Evolutionary conservation across 1,140 invertebrate species (phyloP), one percentile per base, ranked within the genome.

Genomic region (Caligus rogercresseyi): DNA sequence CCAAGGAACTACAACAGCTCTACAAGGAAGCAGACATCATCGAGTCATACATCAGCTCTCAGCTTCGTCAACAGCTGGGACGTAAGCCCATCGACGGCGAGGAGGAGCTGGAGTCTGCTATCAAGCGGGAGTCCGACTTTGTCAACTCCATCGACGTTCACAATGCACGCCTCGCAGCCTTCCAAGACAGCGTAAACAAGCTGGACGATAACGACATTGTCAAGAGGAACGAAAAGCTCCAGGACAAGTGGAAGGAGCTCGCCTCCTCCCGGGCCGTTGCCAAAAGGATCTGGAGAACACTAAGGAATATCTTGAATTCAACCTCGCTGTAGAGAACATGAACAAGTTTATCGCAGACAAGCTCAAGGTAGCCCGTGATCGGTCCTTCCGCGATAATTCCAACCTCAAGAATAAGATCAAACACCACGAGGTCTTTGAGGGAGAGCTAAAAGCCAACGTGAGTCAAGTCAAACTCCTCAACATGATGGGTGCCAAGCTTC

Each of bases 1-100:
- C 86, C 66, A 75, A 89, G 16, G 86, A 93, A 68, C 74, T 94
- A 56, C 86, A 89, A 74, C 79, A 86, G 64, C 95, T 97, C 74
- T 95, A 93, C 72, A 81, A 88, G 59, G 94, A 98, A 75, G 93
- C 92, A 0, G 92, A 98, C 73, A 88, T 94, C 71, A 92, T 98
- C 65, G 93, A 98, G 75, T 89, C 92, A 0, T 85, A 88, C 2
- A 93, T 87, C 31, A 88, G 88, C 58, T 87, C 87, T 43, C 92
- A 98, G 71, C 13, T 90, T 95, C 67, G 89, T 86, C 73, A 81
- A 80, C 11, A 83, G 92, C 68, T 77, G 90, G 51, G 92, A 91
- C 31, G 89, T 88, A 74, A 79, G 79, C 31, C 31, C 31, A 55
- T 65, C 25, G 0, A 25, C 18, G 7, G 3, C 13, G 77, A 96